phyloP scores from a whole-genome alignment of 2,888 invertebrate species.

The Chymomyza caudatula region DNA sequence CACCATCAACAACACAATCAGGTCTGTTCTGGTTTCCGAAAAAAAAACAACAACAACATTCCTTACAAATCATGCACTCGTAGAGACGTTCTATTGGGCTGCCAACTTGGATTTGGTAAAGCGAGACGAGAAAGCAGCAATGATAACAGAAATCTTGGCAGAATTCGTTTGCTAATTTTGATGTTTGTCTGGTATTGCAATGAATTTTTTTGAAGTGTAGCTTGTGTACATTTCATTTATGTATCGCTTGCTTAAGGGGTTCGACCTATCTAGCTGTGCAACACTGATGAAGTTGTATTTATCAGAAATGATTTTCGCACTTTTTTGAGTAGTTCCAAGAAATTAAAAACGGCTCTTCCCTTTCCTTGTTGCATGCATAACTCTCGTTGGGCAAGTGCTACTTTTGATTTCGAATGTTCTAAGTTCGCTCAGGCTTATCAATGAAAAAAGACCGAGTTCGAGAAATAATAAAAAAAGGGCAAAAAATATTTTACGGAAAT shows the following conservation, averaged over 20 bases:
- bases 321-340: constrained; percentile 6
- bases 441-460: too few relatives aligned
- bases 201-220: constrained; percentile 15
- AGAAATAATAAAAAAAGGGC: constrained; percentile 5
- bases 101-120: too few relatives aligned
- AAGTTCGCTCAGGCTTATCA: constrained; percentile 21
- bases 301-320: constrained; percentile 59
- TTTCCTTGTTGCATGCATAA: neutral
- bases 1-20: too few relatives aligned
- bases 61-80: too few relatives aligned
- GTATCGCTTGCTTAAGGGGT: constrained; percentile 34
- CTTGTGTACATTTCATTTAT: constrained; percentile 64
- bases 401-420: neutral
- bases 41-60: too few relatives aligned
- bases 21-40: too few relatives aligned
- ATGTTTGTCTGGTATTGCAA: too few relatives aligned
- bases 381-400: neutral
- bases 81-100: too few relatives aligned
- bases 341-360: neutral
- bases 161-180: too few relatives aligned
- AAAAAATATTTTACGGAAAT: constrained; percentile 53
- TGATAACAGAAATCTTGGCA: too few relatives aligned
- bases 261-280: constrained; percentile 12
- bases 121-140: too few relatives aligned
- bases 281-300: constrained; percentile 65